These are phyloP conservation scores for Rhagonycha lutea DNA, from an alignment of 2,888 invertebrate genomes.

Conservation along the genomic window DNA sequence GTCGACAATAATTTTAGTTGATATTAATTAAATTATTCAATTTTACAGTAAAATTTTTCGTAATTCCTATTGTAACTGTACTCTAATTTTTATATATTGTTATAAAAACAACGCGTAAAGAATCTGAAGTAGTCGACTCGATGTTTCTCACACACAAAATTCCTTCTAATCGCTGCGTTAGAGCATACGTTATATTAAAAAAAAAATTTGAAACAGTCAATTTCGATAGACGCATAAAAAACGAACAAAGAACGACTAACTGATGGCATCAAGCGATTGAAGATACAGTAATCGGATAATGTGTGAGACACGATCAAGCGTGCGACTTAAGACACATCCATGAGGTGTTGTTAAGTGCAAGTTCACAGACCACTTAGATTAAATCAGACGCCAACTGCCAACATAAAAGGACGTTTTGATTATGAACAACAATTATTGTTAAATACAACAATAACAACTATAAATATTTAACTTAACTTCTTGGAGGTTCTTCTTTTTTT, in stretches of 20 bases:
- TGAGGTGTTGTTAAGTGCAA: conserved; percentile 19
- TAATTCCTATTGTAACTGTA: background rate
- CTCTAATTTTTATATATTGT: background rate
- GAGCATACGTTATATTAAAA: background rate
- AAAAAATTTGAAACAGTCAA: conserved; percentile 21
- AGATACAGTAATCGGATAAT: conserved; percentile 37
- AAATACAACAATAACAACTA: conserved; percentile 6
- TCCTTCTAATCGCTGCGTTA: background rate
- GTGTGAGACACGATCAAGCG: conserved; percentile 37
- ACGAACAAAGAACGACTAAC: conserved; percentile 20
- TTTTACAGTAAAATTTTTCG: background rate
- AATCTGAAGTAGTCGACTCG: background rate
- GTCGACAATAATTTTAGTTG: background rate
- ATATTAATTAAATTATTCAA: background rate
- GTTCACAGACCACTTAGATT: conserved; percentile 24
- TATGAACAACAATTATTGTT: background rate
- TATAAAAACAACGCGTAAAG: background rate
- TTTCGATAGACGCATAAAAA: conserved; percentile 21
- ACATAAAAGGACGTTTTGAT: conserved; percentile 7
- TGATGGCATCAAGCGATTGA: conserved; percentile 32
- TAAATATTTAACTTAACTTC: background rate
- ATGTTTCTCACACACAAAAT: background rate
- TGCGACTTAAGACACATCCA: conserved; percentile 32
- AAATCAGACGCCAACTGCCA: conserved; percentile 6
- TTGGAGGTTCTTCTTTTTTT: background rate